phyloP scores from a whole-genome alignment of 2,797 vertebrate species.

The Sebastes kiyomatsui region DNA sequence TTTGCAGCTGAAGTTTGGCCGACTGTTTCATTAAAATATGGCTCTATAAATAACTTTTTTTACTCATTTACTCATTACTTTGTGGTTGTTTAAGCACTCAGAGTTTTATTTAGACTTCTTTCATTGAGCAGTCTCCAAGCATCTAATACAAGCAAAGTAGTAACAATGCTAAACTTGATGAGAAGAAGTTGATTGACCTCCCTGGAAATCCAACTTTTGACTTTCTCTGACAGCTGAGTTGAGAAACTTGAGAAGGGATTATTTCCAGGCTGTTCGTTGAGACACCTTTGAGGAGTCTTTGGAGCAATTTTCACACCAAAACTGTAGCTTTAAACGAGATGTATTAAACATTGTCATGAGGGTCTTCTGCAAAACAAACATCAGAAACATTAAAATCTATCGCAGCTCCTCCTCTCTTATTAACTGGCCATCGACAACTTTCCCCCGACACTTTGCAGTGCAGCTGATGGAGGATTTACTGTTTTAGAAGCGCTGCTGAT shows the following conservation, averaged over 20 bases:
- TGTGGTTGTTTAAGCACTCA: no score
- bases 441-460: neutral
- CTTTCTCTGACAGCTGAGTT: conserved; percentile 19
- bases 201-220: conserved; percentile 23
- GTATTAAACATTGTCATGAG: neutral
- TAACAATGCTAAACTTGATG: neutral
- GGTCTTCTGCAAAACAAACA: neutral
- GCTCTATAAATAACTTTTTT: no score
- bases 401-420: neutral
- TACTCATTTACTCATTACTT: neutral
- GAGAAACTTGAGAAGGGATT: conserved; percentile 49
- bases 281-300: conserved; percentile 4
- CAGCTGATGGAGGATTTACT: conserved; percentile 11
- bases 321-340: neutral
- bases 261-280: conserved; percentile 27
- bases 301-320: conserved; percentile 25
- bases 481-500: conserved; percentile 38
- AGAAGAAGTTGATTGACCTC: conserved; percentile 15
- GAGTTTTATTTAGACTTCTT: neutral
- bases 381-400: neutral
- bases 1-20: no score
- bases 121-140: neutral
- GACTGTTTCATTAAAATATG: no score
- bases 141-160: neutral
- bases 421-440: neutral